A percentile compares a stretch with the other conserved stretches of the same genome.
Conservation (phyloP, 2,113 vertebrate species). For the Petroica traversi region DNA sequence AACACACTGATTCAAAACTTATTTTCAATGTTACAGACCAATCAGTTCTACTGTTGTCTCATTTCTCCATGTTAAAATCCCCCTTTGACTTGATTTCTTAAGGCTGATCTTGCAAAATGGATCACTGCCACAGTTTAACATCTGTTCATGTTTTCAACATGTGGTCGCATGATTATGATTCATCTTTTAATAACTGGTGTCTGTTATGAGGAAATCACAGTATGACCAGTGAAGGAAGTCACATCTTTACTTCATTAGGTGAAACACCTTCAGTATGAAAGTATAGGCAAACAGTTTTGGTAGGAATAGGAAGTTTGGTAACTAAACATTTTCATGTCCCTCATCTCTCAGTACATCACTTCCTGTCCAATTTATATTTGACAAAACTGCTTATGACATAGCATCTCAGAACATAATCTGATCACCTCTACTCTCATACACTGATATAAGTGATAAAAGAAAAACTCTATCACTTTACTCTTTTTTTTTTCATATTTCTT, state of each 20-base stretch:
- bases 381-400: neutral
- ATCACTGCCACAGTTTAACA: neutral
- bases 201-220: neutral
- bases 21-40: neutral
- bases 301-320: neutral
- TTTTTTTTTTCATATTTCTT: neutral
- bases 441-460: neutral
- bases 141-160: neutral
- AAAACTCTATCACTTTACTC: neutral
- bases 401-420: neutral
- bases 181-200: neutral
- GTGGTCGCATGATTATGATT: neutral
- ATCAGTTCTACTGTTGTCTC: neutral
- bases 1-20: neutral
- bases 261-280: neutral
- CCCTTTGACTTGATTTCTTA: neutral
- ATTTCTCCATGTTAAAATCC: neutral
- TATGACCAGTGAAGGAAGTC: neutral
- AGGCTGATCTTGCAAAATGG: neutral
- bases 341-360: neutral
- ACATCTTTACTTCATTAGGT: neutral
- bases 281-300: neutral
- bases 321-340: neutral
- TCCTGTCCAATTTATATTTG: accelerated
- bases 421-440: neutral